These are phyloP conservation scores for Urechis unicinctus DNA, from an alignment of 2,888 invertebrate genomes.

Conservation along the genomic window DNA sequence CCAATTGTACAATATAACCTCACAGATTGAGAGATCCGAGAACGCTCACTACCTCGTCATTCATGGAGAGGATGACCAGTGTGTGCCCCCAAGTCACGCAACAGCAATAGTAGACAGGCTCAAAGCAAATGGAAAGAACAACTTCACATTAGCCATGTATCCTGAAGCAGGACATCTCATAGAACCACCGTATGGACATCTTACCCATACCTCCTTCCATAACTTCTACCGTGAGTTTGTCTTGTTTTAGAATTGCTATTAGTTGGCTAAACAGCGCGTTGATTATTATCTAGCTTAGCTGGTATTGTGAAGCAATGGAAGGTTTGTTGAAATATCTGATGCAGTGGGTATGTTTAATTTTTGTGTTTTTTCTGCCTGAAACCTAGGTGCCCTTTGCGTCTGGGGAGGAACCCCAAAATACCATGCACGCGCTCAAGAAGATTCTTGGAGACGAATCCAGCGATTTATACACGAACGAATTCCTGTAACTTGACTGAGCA, in stretches of 20 bases:
- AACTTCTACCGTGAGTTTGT: slow-evolving; percentile 7
- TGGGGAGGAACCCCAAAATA: slow-evolving; percentile 8
- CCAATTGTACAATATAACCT: too few species aligned
- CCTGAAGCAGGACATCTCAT: slow-evolving; percentile 34
- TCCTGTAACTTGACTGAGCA: too few species aligned
- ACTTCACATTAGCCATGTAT: slow-evolving; percentile 16
- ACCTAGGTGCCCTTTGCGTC: neutral
- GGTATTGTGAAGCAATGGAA: too few species aligned
- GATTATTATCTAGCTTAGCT: too few species aligned
- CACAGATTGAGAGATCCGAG: slow-evolving; percentile 9
- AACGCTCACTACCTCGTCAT: slow-evolving; percentile 10
- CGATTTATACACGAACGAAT: too few species aligned
- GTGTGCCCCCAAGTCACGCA: neutral
- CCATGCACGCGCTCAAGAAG: slow-evolving; percentile 14
- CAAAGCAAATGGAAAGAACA: neutral
- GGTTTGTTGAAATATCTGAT: too few species aligned
- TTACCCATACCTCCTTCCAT: slow-evolving; percentile 24
- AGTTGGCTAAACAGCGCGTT: neutral
- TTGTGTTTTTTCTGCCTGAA: neutral
- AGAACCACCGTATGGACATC: slow-evolving; percentile 33
- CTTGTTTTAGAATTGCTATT: neutral
- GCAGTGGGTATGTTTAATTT: too few species aligned
- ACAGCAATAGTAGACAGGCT: neutral
- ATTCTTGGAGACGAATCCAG: slow-evolving; percentile 11
- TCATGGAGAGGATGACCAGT: slow-evolving; percentile 9